Conservation (phyloP, 2,888 invertebrate genomes). For the Callyntrura guangdongensis region DNA sequence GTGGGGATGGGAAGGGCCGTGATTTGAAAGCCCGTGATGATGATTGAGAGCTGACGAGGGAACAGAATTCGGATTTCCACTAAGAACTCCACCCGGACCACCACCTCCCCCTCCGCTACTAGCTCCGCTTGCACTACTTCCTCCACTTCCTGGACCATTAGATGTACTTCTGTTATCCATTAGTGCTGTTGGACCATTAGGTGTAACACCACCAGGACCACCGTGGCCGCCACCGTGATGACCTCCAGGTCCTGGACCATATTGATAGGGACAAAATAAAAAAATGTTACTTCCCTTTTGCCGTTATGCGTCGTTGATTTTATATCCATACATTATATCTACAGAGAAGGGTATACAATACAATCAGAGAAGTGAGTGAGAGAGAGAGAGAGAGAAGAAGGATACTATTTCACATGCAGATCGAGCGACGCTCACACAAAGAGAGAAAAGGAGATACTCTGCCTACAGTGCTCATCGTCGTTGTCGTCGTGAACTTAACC, state of each 20-base stretch:
- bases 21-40: constrained; percentile 84
- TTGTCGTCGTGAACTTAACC: constrained; percentile 69
- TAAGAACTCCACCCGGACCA: constrained; percentile 68
- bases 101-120: constrained; percentile 70
- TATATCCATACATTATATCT: constrained; percentile 60
- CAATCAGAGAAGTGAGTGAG: neutral
- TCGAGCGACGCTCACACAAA: constrained; percentile 48
- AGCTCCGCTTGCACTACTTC: constrained; percentile 71
- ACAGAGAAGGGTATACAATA: constrained; percentile 49
- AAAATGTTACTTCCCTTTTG: constrained; percentile 68
- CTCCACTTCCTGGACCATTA: constrained; percentile 85
- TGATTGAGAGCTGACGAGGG: constrained; percentile 83
- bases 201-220: constrained; percentile 86
- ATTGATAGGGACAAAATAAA: constrained; percentile 59
- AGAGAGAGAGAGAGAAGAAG: constrained; percentile 13
- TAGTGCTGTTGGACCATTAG: constrained; percentile 80
- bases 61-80: constrained; percentile 82
- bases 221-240: constrained; percentile 86
- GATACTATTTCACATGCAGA: constrained; percentile 63
- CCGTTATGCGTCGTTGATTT: constrained; percentile 76
- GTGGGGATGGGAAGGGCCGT: constrained; percentile 83
- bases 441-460: constrained; percentile 55
- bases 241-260: constrained; percentile 89
- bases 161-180: constrained; percentile 89
- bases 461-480: constrained; percentile 30